These are phyloP conservation scores for Megathymus violae DNA, from an alignment of 1,140 invertebrate species.

Conservation along the genomic window DNA sequence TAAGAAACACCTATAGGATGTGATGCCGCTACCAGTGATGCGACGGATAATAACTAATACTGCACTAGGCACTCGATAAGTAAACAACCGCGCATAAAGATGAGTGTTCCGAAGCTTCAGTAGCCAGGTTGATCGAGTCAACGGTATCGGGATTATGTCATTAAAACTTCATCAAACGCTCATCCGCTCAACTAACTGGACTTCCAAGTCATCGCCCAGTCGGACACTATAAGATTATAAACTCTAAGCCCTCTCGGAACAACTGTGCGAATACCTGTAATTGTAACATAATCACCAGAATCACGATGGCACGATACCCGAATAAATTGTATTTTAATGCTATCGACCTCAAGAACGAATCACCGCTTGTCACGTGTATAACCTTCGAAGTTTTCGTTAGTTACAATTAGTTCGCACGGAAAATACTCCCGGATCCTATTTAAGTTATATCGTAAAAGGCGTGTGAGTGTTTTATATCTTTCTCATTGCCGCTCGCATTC, in stretches of 20 bases:
- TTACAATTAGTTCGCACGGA: background rate
- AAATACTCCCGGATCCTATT: background rate
- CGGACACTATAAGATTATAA: conserved; percentile 45
- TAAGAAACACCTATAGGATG: conserved; percentile 46
- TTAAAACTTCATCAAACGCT: conserved; percentile 77
- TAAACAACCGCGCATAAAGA: conserved; percentile 53
- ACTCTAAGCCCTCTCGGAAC: conserved; percentile 31
- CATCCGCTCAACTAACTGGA: conserved; percentile 68
- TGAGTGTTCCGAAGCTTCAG: conserved; percentile 48
- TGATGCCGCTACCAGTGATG: conserved; percentile 37
- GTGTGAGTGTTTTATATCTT: conserved; percentile 51
- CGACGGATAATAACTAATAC: conserved; percentile 57
- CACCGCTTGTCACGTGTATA: background rate
- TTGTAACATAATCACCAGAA: conserved; percentile 5
- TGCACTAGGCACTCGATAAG: conserved; percentile 36
- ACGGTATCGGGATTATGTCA: conserved; percentile 77
- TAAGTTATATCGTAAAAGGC: conserved; percentile 37
- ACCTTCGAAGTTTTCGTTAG: background rate
- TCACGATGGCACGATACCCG: background rate
- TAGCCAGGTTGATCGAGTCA: conserved; percentile 73
- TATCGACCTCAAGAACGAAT: conserved; percentile 8
- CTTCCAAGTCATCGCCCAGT: conserved; percentile 52
- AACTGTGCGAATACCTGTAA: conserved; percentile 4
- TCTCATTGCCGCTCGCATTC: conserved; percentile 58
- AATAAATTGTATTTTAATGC: conserved; percentile 39